A percentile compares a stretch with the other conserved stretches of the same genome.
phyloP scores from a whole-genome alignment of 2,113 vertebrate species.

The Micromys minutus region DNA sequence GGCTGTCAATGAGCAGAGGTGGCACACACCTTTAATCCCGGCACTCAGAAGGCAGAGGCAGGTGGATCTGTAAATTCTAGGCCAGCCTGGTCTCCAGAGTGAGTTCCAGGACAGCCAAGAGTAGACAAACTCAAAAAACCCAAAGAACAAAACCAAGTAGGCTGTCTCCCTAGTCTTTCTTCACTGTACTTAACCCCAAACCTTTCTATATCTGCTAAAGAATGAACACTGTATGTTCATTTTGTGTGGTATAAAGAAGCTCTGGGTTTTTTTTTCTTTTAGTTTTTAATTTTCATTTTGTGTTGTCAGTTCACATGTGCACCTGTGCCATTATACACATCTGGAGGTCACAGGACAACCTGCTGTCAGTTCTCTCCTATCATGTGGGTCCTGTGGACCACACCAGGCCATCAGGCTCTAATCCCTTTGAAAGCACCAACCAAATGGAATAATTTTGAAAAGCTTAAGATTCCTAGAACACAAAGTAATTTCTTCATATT shows the following conservation, averaged over 20 bases:
- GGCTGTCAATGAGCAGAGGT: neutral
- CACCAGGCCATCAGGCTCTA: neutral
- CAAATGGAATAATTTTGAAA: neutral
- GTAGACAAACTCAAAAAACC: neutral
- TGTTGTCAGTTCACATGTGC: neutral
- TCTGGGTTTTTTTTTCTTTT: neutral
- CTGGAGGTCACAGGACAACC: neutral
- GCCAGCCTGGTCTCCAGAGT: neutral
- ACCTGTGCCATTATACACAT: neutral
- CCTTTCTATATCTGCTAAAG: neutral
- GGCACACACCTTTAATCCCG: too few species aligned
- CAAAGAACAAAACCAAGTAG: neutral
- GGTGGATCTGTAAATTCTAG: neutral
- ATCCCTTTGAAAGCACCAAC: neutral
- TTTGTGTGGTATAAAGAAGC: slow-evolving; percentile 18
- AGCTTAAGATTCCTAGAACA: slow-evolving; percentile 19
- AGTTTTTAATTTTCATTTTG: neutral
- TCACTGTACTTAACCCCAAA: slow-evolving; percentile 7
- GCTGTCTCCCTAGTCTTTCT: neutral
- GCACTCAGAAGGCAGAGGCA: neutral
- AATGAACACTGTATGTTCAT: neutral
- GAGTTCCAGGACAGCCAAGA: neutral
- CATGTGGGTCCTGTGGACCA: neutral
- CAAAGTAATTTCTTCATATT: slow-evolving; percentile 31
- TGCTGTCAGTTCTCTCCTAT: neutral